Evolutionary conservation across 2,113 vertebrate genomes (phyloP), one percentile per base, ranked within the genome.

Genomic region (Dipodomys stephensi): DNA sequence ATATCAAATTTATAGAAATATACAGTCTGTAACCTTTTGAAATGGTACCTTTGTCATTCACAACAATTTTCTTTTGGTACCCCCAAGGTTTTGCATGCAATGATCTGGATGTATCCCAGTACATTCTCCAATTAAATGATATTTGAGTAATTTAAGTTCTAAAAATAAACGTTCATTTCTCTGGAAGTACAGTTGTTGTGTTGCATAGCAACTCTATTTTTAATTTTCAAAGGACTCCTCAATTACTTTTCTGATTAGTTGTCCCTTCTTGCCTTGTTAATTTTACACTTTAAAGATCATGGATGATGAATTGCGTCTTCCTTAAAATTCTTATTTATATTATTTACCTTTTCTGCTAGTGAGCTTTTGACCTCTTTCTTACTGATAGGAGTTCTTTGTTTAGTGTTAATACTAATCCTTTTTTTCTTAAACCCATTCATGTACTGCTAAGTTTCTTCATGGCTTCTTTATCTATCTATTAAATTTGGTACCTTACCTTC

Each of bases 271-370:
- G 7, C 53, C 16, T 81, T 65, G 0, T 19, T 62, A 62, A 19
- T 62, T 62, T 62, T 62, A 19, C 20, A 62, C 16, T 62, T 62
- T 62, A 62, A 62, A 62, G 60, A 62, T 62, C 20, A 62, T 62
- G 20, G 9, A 62, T 62, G 60, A 62, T 2, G 35, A 67, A 78
- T 9, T 11, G 13, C 76, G 77, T 46, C 68, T 69, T 88, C 90
- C n/a, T 32, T 93, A 82, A 72, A 77, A 93, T 91, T 91, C 90
- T 30, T 27, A 78, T 27, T 60, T 46, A 79, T 90, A 30, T 93
- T 28, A 84, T 85, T 92, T 94, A 28, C 8, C n/a, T 28, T 39
- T 71, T 72, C 81, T 87, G 25, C 64, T 80, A 74, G 46, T 79
- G 30, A 87, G 13, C 4, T 53, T 91, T 85, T 81, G 30, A 27